Conservation (phyloP, 2,888 invertebrate species). For the Eurytoma californica region DNA sequence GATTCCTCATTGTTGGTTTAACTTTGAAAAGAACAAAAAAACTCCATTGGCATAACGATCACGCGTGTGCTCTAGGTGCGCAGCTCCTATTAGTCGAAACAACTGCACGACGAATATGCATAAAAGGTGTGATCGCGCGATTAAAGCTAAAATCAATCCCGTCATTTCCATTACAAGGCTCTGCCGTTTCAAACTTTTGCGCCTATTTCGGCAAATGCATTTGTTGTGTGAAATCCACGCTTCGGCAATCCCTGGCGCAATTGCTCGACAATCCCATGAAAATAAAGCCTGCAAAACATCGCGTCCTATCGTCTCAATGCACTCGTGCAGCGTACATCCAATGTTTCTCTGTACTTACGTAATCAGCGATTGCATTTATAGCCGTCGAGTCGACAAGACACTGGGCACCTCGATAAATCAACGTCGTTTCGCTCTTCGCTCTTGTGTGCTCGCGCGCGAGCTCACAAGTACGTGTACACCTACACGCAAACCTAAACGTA, state of each 20-base stretch:
- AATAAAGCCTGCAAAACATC: background rate
- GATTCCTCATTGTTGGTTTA: too few species aligned
- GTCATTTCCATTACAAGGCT: too few species aligned
- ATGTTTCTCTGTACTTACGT: slow-evolving; percentile 3
- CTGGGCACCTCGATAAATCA: slow-evolving; percentile 32
- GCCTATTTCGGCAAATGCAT: too few species aligned
- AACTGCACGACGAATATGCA: background rate
- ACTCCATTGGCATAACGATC: too few species aligned
- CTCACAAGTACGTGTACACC: background rate
- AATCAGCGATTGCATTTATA: slow-evolving; percentile 33
- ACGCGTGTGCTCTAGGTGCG: too few species aligned
- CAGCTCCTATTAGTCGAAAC: background rate
- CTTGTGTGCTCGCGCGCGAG: background rate
- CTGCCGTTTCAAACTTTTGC: too few species aligned
- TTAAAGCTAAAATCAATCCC: too few species aligned
- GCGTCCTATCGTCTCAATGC: too few species aligned
- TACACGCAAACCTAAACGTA: background rate
- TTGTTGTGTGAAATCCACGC: too few species aligned
- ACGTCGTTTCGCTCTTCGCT: slow-evolving; percentile 1
- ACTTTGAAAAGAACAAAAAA: too few species aligned
- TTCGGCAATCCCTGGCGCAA: background rate
- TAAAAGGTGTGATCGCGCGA: too few species aligned
- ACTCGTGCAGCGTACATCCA: too few species aligned
- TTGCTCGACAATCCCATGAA: background rate
- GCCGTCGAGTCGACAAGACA: slow-evolving; percentile 25